Base-by-base conservation (phyloP, 2,888 invertebrate genomes). In the Aporophyla nigra region DNA sequence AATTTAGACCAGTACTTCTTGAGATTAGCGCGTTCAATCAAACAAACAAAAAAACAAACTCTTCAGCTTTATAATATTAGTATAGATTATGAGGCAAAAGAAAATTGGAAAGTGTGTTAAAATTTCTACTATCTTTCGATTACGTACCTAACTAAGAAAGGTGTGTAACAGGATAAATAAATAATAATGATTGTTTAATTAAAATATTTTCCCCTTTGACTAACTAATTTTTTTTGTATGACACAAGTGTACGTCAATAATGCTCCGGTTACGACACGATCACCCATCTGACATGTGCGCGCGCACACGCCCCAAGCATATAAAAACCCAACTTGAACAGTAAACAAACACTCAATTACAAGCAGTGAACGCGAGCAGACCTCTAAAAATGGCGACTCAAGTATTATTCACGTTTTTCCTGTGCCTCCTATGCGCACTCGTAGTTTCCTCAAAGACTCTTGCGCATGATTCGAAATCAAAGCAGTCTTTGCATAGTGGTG, bases 371-470 rank as follows among this genome's bases (percentile, higher is more conserved):
- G 27, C 59, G 68, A 74, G n/a, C 40, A 58, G 56, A 69, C 67
- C 56, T 61, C 33, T 46, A 46, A 68, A 84, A 40, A 82, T 82
- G 82, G 71, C 84, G 12, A 16, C 66, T 27, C 0, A 51, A 61
- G 40, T 71, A 71, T 56, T 71, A 65, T 53, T 40, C 53, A 10
- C 56, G 27, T 56, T 84, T 65, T 71, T 16, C 56, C 56, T 82
- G 10, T 74, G 71, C 51, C 12, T 73, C 7, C 27, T 84, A 4
- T 53, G 80, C 53, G 61, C 46, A 54, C 27, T 65, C 49, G 43
- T 40, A 21, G 65, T 81, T 74, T 63, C 53, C 19, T 53, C 82
- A 0, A 80, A 80, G 56, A 74, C 82, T 4, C 40, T 76, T 69
- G 51, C 56, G 2, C n/a, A 46, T 3, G 68, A 68, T 54, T 74